Evolutionary conservation across 2,113 vertebrate genomes (phyloP), one percentile per base, ranked within the genome.

Genomic region (Triplophysa siluroides): DNA sequence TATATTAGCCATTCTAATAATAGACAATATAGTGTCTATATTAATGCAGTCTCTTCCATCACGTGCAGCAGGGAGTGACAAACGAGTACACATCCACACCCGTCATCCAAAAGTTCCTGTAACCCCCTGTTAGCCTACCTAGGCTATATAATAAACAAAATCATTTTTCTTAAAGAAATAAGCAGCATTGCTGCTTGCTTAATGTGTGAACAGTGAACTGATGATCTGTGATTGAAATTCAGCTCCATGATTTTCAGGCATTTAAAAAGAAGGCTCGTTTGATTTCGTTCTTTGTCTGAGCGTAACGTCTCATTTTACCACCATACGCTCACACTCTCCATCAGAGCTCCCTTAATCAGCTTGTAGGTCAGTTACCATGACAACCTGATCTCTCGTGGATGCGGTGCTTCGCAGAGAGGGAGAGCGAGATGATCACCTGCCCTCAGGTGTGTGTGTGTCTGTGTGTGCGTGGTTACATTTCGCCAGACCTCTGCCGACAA

Each of bases 301-400:
- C 26, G 62, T 80, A 80, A 56, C 58, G 69, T 80, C 79, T 74
- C 33, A 80, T 80, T 80, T 80, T 45, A 74, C 61, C 70, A 67
- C 16, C 50, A 33, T 66, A 26, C 33, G 52, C 78, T 74, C 78
- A 26, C 69, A 43, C 69, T 65, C 79, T 65, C 70, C 60, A 80
- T 80, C 79, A 80, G 79, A 75, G 70, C 62, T 73, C 64, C 62
- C 79, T 80, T 80, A 80, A 80, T 80, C 79, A 72, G 79, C 79
- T 80, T 80, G 79, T 80, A 66, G 79, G 79, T 80, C 79, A 80
- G 79, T 80, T 80, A 80, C 79, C 71, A 80, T 80, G 79, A 66
- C 79, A 80, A 80, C 79, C 79, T 58, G 62, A 65, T 80, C 79
- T 80, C 79, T 80, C 2, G 62, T 66, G 79, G 70, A 80, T 67